Base-by-base conservation (phyloP, 2,113 vertebrate genomes). In the Tauraco erythrolophus region DNA sequence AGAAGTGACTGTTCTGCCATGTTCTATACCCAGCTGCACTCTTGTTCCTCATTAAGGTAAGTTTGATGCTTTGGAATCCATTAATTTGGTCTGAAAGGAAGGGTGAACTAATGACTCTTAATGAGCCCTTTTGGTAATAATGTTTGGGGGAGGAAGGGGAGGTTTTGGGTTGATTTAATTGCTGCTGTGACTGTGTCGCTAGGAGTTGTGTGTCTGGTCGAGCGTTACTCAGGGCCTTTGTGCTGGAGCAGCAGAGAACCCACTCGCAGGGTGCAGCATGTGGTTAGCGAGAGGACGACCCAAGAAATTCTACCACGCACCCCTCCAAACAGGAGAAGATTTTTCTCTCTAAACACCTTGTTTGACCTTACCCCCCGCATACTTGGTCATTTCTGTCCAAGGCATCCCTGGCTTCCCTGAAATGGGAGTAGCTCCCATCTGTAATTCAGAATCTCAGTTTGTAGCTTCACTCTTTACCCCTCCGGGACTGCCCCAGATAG, bases 31-130 rank as follows among this genome's bases (percentile, higher is more conserved):
- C 95, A 93, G 95, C 97, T 96, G 96, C 96, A 95, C 89, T 96
- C 93, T 97, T 96, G 96, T 97, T 97, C 92, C 95, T 94, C 96
- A 91, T 94, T 96, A 96, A 97, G 97, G 97, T 97, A 97, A 98
- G 97, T 97, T 97, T 84, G 94, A 96, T 95, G 92, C 95, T 96
- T 96, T 95, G 87, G 95, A 96, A 96, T 95, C 84, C 92, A 54
- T 96, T 92, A 56, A 93, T 95, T 96, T 95, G 92, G 88, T 97
- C 92, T 89, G 93, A 92, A 97, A 98, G 94, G 93, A 93, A 97
- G 86, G 74, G 93, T 95, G 94, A 93, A 95, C 87, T 95, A 91
- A 97, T 92, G 74, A 84, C 53, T 80, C 87, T 95, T 78, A 84
- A 94, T 28, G 7, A 90, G 93, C 82, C 54, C 48, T 88, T 96